Evolutionary conservation across 2,888 invertebrate genomes (phyloP).

Genomic region (Lasioglossum leucozonium): DNA sequence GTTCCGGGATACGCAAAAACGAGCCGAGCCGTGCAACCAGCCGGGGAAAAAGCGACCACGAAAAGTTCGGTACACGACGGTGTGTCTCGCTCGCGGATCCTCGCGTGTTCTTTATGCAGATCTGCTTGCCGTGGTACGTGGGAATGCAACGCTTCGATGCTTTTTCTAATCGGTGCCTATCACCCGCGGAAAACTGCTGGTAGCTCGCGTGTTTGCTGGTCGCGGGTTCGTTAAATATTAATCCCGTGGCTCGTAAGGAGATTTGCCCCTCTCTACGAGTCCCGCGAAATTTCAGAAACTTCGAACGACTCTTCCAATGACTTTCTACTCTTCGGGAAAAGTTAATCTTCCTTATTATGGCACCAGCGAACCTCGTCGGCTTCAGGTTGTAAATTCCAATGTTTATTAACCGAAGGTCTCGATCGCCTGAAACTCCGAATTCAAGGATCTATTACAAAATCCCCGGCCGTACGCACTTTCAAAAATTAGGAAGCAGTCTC

Average conservation of each 20-base stretch:
- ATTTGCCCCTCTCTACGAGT: background rate
- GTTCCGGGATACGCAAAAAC: constrained; percentile 7
- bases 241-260: background rate
- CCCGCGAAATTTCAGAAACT: background rate
- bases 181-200: background rate
- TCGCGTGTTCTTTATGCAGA: constrained; percentile 5
- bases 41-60: constrained; percentile 15
- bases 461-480: no score
- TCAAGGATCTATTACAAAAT: no score
- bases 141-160: background rate
- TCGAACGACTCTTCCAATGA: background rate
- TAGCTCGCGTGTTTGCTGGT: background rate
- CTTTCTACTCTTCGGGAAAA: background rate
- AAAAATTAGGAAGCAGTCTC: no score
- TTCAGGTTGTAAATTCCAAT: background rate
- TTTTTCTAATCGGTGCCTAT: constrained; percentile 8
- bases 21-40: background rate
- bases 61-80: background rate
- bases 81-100: constrained; percentile 9
- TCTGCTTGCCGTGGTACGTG: background rate
- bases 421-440: no score
- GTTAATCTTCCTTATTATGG: background rate
- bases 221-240: background rate
- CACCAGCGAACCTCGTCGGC: background rate
- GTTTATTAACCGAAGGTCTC: no score